Base-by-base conservation (phyloP, 2,113 vertebrate genomes). In the Ailurus styani region DNA sequence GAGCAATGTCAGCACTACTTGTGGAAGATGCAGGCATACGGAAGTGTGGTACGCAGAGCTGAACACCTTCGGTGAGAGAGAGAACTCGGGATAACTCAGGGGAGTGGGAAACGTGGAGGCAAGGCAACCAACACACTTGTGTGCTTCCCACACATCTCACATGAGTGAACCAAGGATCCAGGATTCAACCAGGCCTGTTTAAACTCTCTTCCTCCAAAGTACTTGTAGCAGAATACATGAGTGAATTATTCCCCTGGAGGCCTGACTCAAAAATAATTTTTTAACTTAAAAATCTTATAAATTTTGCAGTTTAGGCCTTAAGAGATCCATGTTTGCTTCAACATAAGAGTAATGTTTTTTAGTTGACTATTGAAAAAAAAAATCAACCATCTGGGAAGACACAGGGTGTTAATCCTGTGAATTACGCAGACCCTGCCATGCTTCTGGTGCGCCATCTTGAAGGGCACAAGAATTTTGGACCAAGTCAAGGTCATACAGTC, bases 221-320 rank as follows among this genome's bases (percentile, higher is more conserved):
- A 27, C 31, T 17, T 25, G 25, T 27, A 55, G 47, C 68, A 42
- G 25, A 78, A 87, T 40, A 84, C 52, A 60, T n/a, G 64, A n/a
- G 4, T 37, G 45, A 93, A 93, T 34, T n/a, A 55, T 18, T 40
- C 29, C n/a, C 70, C 45, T 27, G 10, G 25, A 21, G 29, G 34
- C 7, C 83, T 84, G 50, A 45, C 82, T 95, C 75, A 62, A 62
- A 78, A 78, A 72, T 55, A 55, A 78, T 18, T 83, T 91, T 73
- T 64, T 75, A 64, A 97, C 77, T 87, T 87, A 55, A 54, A 83
- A 84, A 40, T 64, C 21, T 40, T n/a, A 3, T 84, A 78, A 66
- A 84, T 64, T 34, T 79, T 96, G 2, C 13, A 72, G 5, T 37
- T 15, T 87, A 54, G 7, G 5, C 54, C 54, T 94, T 89, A 79